Evolutionary conservation across 2,888 invertebrate species (phyloP).

Genomic region (Amblyteles armatorius): DNA sequence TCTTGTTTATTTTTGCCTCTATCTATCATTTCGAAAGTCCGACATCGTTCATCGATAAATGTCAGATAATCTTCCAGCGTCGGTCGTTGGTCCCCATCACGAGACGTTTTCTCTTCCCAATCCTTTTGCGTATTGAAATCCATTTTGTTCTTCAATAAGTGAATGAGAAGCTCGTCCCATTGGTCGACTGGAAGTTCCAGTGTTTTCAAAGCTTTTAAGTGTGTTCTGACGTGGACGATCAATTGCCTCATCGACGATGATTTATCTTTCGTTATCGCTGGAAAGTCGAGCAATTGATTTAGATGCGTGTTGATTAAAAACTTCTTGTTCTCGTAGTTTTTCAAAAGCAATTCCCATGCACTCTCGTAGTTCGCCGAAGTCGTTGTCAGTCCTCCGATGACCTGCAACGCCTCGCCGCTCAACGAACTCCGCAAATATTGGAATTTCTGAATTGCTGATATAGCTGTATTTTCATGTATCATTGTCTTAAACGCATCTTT

Average conservation of each 20-base stretch:
- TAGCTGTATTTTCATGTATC: constrained; percentile 36
- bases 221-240: constrained; percentile 52
- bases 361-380: constrained; percentile 44
- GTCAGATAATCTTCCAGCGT: constrained; percentile 47
- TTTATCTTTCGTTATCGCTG: constrained; percentile 54
- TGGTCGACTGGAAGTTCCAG: constrained; percentile 50
- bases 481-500: constrained; percentile 55
- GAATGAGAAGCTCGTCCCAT: constrained; percentile 60
- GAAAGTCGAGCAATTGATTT: constrained; percentile 59
- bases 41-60: constrained; percentile 49
- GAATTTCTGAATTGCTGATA: constrained; percentile 55
- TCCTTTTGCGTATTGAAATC: constrained; percentile 55
- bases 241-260: constrained; percentile 48
- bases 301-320: constrained; percentile 53
- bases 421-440: constrained; percentile 57
- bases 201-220: constrained; percentile 49
- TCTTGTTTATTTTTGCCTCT: constrained; percentile 44
- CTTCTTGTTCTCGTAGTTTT: constrained; percentile 44
- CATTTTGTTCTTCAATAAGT: constrained; percentile 56
- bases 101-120: constrained; percentile 51
- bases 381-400: constrained; percentile 53
- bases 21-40: constrained; percentile 50
- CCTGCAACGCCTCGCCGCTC: constrained; percentile 50
- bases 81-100: background rate
- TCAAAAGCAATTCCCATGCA: constrained; percentile 41